These are phyloP conservation scores for Cynaeus angustus DNA, from an alignment of 2,888 invertebrate species.

Conservation along the genomic window DNA sequence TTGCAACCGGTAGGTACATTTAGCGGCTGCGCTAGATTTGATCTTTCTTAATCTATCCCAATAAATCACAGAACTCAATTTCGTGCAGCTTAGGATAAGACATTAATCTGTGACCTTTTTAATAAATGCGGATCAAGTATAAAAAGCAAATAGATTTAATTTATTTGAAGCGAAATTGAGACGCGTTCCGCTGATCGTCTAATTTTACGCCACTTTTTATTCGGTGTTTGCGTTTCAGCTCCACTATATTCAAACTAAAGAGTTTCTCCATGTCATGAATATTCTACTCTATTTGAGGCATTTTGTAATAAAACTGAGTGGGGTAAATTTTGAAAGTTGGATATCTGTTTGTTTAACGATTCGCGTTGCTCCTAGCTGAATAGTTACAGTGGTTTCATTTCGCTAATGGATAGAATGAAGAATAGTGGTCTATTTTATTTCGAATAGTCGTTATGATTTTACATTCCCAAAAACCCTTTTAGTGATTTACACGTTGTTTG, in stretches of 20 bases:
- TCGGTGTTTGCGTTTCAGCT: conserved; percentile 51
- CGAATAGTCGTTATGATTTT: conserved; percentile 31
- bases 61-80: conserved; percentile 64
- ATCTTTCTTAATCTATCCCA: conserved; percentile 51
- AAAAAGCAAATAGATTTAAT: conserved; percentile 65
- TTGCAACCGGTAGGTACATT: too few relatives aligned
- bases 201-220: conserved; percentile 56
- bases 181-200: conserved; percentile 56
- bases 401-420: conserved; percentile 57
- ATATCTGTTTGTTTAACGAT: conserved; percentile 48
- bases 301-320: conserved; percentile 27
- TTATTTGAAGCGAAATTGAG: conserved; percentile 61
- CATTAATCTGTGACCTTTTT: conserved; percentile 63
- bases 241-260: conserved; percentile 45
- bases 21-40: conserved; percentile 24
- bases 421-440: conserved; percentile 39
- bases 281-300: conserved; percentile 36
- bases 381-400: conserved; percentile 57
- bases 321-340: conserved; percentile 30
- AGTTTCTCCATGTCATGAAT: conserved; percentile 45
- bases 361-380: conserved; percentile 42
- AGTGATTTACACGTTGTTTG: conserved; percentile 29
- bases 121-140: conserved; percentile 64
- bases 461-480: conserved; percentile 21
- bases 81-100: conserved; percentile 60